Evolutionary conservation across 1,140 invertebrate species (phyloP).

Genomic region (Episyrphus balteatus): DNA sequence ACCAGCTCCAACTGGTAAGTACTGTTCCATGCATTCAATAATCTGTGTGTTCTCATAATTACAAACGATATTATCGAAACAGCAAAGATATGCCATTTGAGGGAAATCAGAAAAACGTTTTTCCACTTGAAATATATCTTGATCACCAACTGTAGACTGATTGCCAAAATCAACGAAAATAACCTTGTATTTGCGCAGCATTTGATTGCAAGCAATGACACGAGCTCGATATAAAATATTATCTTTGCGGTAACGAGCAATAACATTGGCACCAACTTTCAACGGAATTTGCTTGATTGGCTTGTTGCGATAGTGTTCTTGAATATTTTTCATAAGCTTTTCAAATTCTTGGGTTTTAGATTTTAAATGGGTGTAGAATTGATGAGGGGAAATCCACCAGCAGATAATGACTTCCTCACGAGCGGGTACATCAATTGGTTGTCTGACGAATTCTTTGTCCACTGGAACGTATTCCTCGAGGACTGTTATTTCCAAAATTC

Average conservation of each 20-base stretch:
- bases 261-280: constrained; percentile 45
- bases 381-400: constrained; percentile 54
- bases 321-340: constrained; percentile 56
- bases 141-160: constrained; percentile 42
- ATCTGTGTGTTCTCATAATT: constrained; percentile 40
- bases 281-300: constrained; percentile 36
- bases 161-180: constrained; percentile 68
- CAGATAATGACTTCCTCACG: constrained; percentile 40
- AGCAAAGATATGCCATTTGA: constrained; percentile 55
- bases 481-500: background rate
- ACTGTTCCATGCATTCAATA: constrained; percentile 46
- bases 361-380: constrained; percentile 55
- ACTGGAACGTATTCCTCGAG: constrained; percentile 32
- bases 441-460: constrained; percentile 31
- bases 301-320: constrained; percentile 48
- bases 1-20: constrained; percentile 21
- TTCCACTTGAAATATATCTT: constrained; percentile 55
- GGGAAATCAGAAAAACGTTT: constrained; percentile 53
- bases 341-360: constrained; percentile 44
- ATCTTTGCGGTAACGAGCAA: constrained; percentile 57
- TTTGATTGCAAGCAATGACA: constrained; percentile 42
- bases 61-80: constrained; percentile 46
- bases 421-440: constrained; percentile 20
- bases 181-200: constrained; percentile 46
- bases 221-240: constrained; percentile 54